phyloP scores from a whole-genome alignment of 2,888 invertebrate species.

The Brachyptera putata region DNA sequence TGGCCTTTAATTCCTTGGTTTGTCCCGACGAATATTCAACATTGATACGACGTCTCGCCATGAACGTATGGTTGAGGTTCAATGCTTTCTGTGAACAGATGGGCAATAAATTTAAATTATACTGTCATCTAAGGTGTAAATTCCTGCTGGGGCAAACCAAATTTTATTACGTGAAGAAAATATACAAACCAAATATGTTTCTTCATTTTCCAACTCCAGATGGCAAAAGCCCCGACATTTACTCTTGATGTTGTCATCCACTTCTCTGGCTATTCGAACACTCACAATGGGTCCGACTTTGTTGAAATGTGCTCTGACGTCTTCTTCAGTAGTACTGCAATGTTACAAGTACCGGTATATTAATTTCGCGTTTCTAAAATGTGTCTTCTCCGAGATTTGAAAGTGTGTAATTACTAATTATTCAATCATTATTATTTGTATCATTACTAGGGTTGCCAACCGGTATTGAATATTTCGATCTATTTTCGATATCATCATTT shows the following conservation, averaged over 20 bases:
- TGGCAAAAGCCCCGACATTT: constrained; percentile 47
- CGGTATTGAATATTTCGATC: no score
- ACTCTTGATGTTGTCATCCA: constrained; percentile 36
- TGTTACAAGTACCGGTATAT: constrained; percentile 6
- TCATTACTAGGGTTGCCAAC: no score
- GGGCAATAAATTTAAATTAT: neutral
- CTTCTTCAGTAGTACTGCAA: constrained; percentile 41
- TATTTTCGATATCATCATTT: no score
- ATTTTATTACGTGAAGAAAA: no score
- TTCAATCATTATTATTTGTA: no score
- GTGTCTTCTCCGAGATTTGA: no score
- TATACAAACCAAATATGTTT: constrained; percentile 45
- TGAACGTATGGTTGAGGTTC: constrained; percentile 44
- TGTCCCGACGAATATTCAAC: constrained; percentile 41
- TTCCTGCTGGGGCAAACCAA: neutral
- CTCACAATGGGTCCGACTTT: constrained; percentile 44
- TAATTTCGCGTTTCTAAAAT: no score
- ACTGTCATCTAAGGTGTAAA: neutral
- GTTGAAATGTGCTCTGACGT: constrained; percentile 46
- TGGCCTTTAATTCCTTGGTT: neutral
- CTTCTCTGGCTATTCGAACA: constrained; percentile 44
- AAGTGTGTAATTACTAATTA: no score
- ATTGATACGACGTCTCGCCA: constrained; percentile 46
- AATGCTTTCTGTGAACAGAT: constrained; percentile 44
- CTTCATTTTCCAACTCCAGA: constrained; percentile 45